Conservation (phyloP, 2,888 invertebrate species). For the Drosophila koepferae region DNA sequence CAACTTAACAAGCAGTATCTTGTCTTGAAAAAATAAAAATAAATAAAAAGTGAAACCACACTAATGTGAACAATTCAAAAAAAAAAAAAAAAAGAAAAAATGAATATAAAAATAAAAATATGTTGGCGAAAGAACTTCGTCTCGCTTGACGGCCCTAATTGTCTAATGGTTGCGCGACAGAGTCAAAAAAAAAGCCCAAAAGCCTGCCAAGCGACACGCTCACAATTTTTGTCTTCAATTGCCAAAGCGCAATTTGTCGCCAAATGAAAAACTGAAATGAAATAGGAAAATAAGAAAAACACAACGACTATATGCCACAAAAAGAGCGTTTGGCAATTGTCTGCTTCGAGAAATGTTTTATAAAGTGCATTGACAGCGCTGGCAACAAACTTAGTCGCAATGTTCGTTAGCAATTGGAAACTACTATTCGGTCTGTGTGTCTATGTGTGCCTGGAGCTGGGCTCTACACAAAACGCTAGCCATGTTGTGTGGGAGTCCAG, state of each 20-base stretch:
- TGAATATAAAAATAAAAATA: background rate
- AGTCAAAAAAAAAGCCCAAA: constrained; percentile 3
- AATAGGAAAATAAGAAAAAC: background rate
- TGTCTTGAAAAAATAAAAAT: constrained; percentile 42
- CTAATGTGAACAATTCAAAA: constrained; percentile 21
- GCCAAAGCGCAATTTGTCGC: constrained; percentile 79
- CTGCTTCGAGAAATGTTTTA: constrained; percentile 53
- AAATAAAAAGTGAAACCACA: constrained; percentile 70
- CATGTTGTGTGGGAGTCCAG: constrained; percentile 48
- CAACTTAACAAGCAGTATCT: constrained; percentile 50
- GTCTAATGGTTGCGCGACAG: constrained; percentile 45
- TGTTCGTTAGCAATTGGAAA: constrained; percentile 54
- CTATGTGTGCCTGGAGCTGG: background rate
- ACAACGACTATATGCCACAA: constrained; percentile 12
- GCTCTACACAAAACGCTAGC: constrained; percentile 48
- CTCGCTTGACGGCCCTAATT: constrained; percentile 80
- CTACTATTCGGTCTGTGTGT: constrained; percentile 19
- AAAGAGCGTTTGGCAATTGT: constrained; percentile 33
- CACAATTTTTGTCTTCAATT: constrained; percentile 77
- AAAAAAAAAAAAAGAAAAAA: background rate
- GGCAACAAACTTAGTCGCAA: constrained; percentile 68
- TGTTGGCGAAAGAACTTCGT: constrained; percentile 69
- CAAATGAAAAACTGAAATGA: constrained; percentile 31
- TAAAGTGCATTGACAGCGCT: constrained; percentile 68
- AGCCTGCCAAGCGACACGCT: constrained; percentile 35